These are phyloP conservation scores for Thryonomys swinderianus DNA, from an alignment of 2,113 vertebrate species.

Conservation along the genomic window DNA sequence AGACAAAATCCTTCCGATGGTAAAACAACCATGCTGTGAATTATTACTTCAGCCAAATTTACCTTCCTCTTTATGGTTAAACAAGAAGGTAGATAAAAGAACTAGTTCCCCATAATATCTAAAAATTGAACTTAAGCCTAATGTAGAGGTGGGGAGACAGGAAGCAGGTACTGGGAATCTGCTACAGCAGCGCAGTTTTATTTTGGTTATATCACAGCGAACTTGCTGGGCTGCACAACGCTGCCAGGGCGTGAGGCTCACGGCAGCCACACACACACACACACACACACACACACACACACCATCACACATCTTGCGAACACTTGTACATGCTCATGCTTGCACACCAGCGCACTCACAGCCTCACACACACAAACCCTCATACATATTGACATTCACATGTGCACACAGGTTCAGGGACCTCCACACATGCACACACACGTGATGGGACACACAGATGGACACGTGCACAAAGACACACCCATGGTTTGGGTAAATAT, in stretches of 20 bases:
- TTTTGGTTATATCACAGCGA: not conserved
- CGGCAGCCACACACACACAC: rapidly evolving
- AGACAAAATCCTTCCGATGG: slow-evolving; percentile 72
- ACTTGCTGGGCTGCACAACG: rapidly evolving
- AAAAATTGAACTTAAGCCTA: not conserved
- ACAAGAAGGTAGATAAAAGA: too few relatives aligned
- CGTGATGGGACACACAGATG: not conserved
- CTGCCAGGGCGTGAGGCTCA: rapidly evolving
- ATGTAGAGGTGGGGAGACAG: not conserved
- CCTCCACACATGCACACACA: not conserved
- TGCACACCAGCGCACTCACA: not conserved
- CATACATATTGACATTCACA: not conserved
- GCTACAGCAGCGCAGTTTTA: not conserved
- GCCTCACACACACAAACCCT: not conserved
- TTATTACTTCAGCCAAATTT: not conserved
- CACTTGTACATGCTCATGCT: not conserved
- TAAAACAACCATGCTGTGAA: not conserved
- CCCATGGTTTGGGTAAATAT: rapidly evolving
- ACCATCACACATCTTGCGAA: not conserved
- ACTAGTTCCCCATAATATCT: not conserved
- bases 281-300: too few relatives aligned
- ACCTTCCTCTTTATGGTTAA: not conserved
- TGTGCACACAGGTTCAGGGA: too few relatives aligned
- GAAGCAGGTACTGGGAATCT: not conserved
- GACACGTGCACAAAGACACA: too few relatives aligned